Percentiles rank a stretch among this genome's conserved stretches.
Conservation (phyloP, 2,113 vertebrate genomes). For the Elaphurus davidianus region DNA sequence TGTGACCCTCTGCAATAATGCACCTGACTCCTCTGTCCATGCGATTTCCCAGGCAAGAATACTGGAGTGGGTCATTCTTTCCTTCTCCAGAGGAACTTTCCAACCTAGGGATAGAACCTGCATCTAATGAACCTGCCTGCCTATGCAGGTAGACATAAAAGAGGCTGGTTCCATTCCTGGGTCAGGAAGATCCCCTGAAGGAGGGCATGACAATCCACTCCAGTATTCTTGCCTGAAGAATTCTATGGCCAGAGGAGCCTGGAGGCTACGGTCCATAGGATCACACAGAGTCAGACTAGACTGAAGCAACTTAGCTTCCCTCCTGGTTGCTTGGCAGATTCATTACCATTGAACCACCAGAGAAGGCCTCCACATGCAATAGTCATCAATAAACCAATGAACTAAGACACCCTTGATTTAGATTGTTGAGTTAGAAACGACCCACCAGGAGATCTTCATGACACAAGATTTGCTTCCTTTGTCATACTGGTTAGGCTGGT, state of each 20-base stretch:
- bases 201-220: not conserved
- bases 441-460: not conserved
- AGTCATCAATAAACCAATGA: not conserved
- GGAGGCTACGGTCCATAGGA: not conserved
- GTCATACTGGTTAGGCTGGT: not conserved
- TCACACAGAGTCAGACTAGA: not conserved
- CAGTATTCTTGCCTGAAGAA: not conserved
- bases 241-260: not conserved
- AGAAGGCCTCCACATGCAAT: not conserved
- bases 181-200: fast-evolving
- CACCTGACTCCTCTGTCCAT: not conserved
- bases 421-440: not conserved
- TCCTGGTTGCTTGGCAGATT: not conserved
- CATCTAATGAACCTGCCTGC: not conserved
- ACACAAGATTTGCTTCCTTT: not conserved
- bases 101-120: not conserved
- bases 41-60: not conserved
- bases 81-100: not conserved
- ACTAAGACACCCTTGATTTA: not conserved
- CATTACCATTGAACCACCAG: not conserved
- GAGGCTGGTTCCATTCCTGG: not conserved
- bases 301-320: not conserved
- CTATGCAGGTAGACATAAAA: not conserved
- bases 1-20: not conserved
- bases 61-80: not conserved